Base-by-base conservation (phyloP, 64 coral and sea anemone species). In the Trachythela sp. region DNA sequence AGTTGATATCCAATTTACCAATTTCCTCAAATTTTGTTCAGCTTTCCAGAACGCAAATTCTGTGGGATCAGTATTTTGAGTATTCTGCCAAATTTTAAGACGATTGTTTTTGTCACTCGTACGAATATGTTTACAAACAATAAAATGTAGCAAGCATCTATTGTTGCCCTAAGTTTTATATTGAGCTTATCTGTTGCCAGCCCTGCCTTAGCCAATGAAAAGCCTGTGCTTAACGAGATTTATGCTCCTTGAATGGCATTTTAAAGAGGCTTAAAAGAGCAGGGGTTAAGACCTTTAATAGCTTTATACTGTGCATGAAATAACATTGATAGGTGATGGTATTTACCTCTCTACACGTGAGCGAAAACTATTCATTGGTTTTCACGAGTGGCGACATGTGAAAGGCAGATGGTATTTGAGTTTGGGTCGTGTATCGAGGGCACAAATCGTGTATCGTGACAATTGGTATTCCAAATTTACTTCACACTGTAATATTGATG, bases 281-380 rank as follows among this genome's bases (percentile, higher is more conserved):
- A 4, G 56, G 22, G 56, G 56, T 64, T 64, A 64, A 27, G 56
- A 64, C 56, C 56, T 27, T 45, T 45, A 45, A 45, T 45, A 45
- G 42, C 11, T 11, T 45, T 64, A 22, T 64, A 27, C 56, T n/a
- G 56, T 27, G 56, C 56, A 27, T 64, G 56, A 27, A 64, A 64
- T 64, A 64, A 64, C 56, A 64, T 64, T 64, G 56, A n/a, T 64
- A 64, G 56, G 56, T 64, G 56, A 22, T 64, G 56, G 17, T n/a
- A 64, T 5, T 64, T 64, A 20, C 26, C 56, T 64, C 56, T 64
- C 17, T 45, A 45, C 42, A 45, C 42, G 42, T 45, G 42, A 45
- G 42, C 42, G 42, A 45, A 45, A 45, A 45, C 42, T 11, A 45
- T 45, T 45, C 42, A 45, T 45, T 4, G 42, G 42, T 4, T 45